Percentiles rank a stretch among this genome's conserved stretches.
These are phyloP conservation scores for Leptestheria dahalacensis DNA, from an alignment of 1,140 invertebrate genomes.

Conservation along the genomic window DNA sequence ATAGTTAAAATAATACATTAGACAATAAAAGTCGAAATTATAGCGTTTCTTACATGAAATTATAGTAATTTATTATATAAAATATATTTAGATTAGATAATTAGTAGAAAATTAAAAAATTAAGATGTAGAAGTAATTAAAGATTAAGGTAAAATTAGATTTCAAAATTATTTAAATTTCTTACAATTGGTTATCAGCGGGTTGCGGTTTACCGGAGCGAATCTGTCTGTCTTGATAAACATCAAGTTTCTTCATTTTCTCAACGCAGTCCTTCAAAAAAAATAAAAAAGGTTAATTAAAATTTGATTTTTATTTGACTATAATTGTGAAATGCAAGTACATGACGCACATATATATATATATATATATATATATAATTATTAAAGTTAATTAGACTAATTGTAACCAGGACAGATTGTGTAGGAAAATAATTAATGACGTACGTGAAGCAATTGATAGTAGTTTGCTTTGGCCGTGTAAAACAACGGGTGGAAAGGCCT, in stretches of 20 bases:
- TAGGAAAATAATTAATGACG: conserved; percentile 19
- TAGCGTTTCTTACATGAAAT: too few species aligned
- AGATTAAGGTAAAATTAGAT: conserved; percentile 6
- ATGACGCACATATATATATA: too few species aligned
- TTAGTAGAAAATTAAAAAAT: too few species aligned
- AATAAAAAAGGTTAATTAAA: too few species aligned
- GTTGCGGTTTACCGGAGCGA: not conserved
- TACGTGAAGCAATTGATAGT: conserved; percentile 66
- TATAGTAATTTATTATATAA: too few species aligned
- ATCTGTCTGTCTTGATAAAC: not conserved
- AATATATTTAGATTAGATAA: too few species aligned
- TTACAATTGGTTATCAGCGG: conserved; percentile 25
- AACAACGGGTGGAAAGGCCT: conserved; percentile 76
- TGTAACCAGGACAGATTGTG: too few species aligned
- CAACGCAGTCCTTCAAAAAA: conserved; percentile 9
- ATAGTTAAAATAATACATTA: too few species aligned
- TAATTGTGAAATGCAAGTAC: not conserved
- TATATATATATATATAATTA: too few species aligned
- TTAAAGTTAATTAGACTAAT: too few species aligned
- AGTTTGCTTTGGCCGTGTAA: conserved; percentile 74
- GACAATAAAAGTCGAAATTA: too few species aligned
- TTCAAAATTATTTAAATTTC: conserved; percentile 13
- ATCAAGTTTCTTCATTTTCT: not conserved
- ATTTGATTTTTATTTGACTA: not conserved
- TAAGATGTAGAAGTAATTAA: too few species aligned